Evolutionary conservation across 1,140 invertebrate genomes (phyloP), one percentile per base, ranked within the genome.

Genomic region (Hylaeus volcanicus): DNA sequence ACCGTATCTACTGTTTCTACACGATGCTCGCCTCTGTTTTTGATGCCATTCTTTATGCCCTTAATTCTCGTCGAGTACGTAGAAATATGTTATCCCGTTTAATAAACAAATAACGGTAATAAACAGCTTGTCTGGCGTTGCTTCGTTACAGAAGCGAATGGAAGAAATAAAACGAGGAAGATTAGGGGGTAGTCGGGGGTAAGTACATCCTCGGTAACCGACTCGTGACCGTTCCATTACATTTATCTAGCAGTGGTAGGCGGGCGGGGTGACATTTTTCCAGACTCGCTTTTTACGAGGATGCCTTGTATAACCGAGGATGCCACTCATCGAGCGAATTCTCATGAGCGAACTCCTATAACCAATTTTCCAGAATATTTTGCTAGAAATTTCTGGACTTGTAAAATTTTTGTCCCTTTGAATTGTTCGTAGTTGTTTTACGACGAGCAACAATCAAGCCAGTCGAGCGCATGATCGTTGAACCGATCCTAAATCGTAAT

Each of bases 201-300:
- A 84, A 43, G 68, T 43, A 78, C 41, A 66, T 56, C 11, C 15
- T 6, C 51, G 51, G 9, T 9, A 51, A 9, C 39, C 72, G 60
- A 71, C 61, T 61, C 80, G 60, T 55, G 76, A 69, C 69, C 72
- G 72, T 82, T 82, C 73, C 82, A 78, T 84, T 84, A 84, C 72
- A 76, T 82, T 83, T 78, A 68, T 72, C 68, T 56, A 72, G 41
- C 74, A 37, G 8, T 51, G 51, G 51, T 51, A 51, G 51, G 58
- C 60, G 51, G 65, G 26, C 9, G 12, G 12, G 65, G 26, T 55
- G 78, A 73, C 69, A 69, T 82, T 79, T 73, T 43, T 60, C 56
- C 58, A 15, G 41, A 43, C 39, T 11, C 5, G 9, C n/a, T 72
- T 72, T 83, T 83, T 84, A 84, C 74, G 60, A 53, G 26, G 58